phyloP scores from a whole-genome alignment of 2,888 invertebrate species.

The Tetheella fluctuosa region DNA sequence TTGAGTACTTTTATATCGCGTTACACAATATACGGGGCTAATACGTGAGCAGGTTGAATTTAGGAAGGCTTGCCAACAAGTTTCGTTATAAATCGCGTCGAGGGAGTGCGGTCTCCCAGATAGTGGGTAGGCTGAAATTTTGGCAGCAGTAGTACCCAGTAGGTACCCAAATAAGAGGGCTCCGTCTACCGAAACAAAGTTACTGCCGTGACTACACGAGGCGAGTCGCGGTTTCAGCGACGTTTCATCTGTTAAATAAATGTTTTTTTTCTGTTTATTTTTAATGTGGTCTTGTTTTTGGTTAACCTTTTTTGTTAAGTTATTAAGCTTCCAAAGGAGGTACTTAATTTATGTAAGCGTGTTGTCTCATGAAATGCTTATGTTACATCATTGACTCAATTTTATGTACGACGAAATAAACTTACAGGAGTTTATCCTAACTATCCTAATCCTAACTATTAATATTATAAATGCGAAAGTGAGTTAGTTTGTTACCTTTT shows the following conservation, averaged over 20 bases:
- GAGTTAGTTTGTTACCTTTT: no score
- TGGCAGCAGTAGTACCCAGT: conserved; percentile 35
- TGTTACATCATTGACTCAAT: background rate
- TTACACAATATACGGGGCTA: conserved; percentile 30
- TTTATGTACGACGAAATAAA: no score
- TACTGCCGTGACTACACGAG: background rate
- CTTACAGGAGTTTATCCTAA: no score
- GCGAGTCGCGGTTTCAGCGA: background rate
- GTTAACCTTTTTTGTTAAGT: background rate
- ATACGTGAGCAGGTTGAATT: conserved; percentile 39
- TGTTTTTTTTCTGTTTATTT: background rate
- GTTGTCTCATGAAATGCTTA: background rate
- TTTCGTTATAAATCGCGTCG: conserved; percentile 58
- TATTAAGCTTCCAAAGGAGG: background rate
- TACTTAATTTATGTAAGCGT: background rate
- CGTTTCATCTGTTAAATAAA: conserved; percentile 1
- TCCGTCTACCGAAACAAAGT: conserved; percentile 17
- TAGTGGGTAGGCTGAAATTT: conserved; percentile 45
- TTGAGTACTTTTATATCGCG: conserved; percentile 36
- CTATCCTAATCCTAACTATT: no score
- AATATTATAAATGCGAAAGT: no score
- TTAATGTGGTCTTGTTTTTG: conserved; percentile 3
- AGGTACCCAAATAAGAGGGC: conserved; percentile 27
- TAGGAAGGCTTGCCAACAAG: conserved; percentile 60
- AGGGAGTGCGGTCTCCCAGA: conserved; percentile 30